These are phyloP conservation scores for Ormia ochracea DNA, from an alignment of 2,888 invertebrate genomes.

Conservation along the genomic window DNA sequence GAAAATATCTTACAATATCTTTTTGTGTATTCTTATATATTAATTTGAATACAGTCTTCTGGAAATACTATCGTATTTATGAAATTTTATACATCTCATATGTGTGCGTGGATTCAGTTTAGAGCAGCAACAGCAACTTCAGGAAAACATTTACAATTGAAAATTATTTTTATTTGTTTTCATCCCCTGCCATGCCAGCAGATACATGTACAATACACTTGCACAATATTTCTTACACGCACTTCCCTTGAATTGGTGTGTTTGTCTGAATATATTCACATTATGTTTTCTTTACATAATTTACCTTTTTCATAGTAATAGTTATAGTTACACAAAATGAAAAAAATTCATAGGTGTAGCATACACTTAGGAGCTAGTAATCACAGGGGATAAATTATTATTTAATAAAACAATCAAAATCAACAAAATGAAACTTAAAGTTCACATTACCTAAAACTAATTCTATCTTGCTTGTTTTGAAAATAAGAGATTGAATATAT, in stretches of 20 bases:
- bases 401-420: neutral
- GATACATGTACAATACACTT: neutral
- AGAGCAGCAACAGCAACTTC: neutral
- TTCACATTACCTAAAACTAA: too few relatives aligned
- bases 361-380: neutral
- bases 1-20: too few relatives aligned
- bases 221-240: neutral
- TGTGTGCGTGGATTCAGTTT: too few relatives aligned
- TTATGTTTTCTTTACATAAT: neutral
- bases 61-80: neutral
- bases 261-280: neutral
- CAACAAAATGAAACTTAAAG: too few relatives aligned
- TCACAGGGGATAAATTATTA: neutral
- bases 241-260: neutral
- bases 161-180: slow-evolving; percentile 14
- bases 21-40: too few relatives aligned
- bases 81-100: neutral
- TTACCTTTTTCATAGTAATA: neutral
- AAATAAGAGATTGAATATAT: too few relatives aligned
- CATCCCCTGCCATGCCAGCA: neutral
- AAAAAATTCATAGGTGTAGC: neutral
- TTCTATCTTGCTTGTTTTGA: too few relatives aligned
- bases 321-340: neutral
- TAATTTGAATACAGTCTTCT: too few relatives aligned
- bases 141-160: slow-evolving; percentile 17